phyloP scores from a whole-genome alignment of 2,113 vertebrate genomes.

The Protomyctophum bolini region DNA sequence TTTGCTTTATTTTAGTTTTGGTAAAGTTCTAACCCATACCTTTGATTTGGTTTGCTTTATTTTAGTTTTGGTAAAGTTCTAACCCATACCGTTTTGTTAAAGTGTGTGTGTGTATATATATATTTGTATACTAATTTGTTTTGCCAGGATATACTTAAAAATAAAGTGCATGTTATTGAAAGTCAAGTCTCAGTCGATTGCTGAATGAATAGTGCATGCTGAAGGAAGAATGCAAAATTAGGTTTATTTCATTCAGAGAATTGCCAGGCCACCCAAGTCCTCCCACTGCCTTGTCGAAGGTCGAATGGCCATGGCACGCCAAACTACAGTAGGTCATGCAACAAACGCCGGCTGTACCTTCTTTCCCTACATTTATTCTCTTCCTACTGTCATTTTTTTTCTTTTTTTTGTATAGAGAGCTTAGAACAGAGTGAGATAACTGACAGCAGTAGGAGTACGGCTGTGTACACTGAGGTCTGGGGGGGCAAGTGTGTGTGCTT shows the following conservation, averaged over 20 bases:
- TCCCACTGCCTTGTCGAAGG: constrained; percentile 53
- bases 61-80: no score
- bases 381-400: constrained; percentile 48
- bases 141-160: no score
- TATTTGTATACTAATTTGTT: no score
- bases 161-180: no score
- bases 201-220: not conserved
- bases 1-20: no score
- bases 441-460: constrained; percentile 1
- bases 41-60: no score
- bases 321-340: constrained; percentile 17
- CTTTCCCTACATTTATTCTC: constrained; percentile 22
- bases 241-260: constrained; percentile 65
- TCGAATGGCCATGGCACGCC: constrained; percentile 33
- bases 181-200: not conserved
- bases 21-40: no score
- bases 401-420: constrained; percentile 21
- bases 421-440: constrained; percentile 27
- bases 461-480: not conserved
- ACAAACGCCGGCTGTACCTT: constrained; percentile 54
- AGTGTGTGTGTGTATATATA: no score
- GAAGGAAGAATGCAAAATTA: constrained; percentile 37
- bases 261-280: constrained; percentile 45
- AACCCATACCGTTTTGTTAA: no score
- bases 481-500: not conserved